phyloP scores from a whole-genome alignment of 2,797 vertebrate species.

The Falco naumanni region DNA sequence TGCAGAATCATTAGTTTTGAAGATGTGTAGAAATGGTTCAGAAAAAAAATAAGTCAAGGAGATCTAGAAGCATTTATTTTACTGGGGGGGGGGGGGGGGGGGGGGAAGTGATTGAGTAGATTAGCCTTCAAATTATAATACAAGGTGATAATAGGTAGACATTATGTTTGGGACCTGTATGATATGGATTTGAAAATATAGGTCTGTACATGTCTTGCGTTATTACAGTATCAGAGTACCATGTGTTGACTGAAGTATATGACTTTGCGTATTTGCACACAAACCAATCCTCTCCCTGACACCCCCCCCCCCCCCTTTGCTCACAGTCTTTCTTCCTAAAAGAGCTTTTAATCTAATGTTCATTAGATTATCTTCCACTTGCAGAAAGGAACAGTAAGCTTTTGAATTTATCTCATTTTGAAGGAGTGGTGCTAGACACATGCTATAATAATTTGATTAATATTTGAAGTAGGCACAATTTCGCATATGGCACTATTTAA shows the following conservation, averaged over 20 bases:
- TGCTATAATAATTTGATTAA: neutral
- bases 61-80: neutral
- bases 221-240: neutral
- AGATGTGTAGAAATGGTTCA: neutral
- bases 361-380: no score
- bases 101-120: neutral
- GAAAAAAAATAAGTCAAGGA: neutral
- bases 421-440: neutral
- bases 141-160: neutral
- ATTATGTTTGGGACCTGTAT: neutral
- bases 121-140: neutral
- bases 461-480: neutral
- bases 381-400: neutral
- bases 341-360: neutral
- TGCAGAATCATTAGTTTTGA: neutral
- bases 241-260: neutral
- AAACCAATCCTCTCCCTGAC: neutral
- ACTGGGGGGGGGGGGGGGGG: no score
- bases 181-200: neutral
- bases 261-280: neutral
- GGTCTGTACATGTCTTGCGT: neutral
- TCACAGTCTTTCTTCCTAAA: neutral
- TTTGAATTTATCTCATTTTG: neutral
- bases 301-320: fast-evolving
- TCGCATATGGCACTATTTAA: neutral